phyloP scores from a whole-genome alignment of 2,888 invertebrate genomes.

The Eulithis prunata region DNA sequence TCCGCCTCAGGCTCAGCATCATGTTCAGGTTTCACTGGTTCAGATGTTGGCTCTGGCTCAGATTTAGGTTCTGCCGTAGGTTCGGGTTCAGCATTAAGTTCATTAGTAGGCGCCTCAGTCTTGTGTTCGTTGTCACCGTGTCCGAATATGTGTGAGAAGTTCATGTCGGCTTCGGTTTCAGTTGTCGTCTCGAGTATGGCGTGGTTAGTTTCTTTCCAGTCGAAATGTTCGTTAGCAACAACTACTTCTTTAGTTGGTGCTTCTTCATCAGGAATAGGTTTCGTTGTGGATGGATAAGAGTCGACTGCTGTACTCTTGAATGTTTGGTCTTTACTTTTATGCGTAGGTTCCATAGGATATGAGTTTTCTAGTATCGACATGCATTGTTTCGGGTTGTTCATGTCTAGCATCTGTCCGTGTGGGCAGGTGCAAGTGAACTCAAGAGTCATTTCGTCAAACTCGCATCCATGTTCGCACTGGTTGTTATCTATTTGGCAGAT shows the following conservation, averaged over 20 bases:
- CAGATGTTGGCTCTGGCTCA: conserved; percentile 49
- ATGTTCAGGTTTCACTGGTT: conserved; percentile 48
- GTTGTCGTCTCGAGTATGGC: conserved; percentile 57
- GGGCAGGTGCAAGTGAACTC: conserved; percentile 88
- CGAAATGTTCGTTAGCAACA: conserved; percentile 52
- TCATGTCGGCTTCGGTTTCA: conserved; percentile 60
- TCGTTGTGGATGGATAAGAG: conserved; percentile 53
- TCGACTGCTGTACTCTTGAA: conserved; percentile 53
- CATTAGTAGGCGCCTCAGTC: conserved; percentile 40
- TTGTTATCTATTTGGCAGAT: conserved; percentile 87
- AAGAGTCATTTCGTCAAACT: conserved; percentile 85
- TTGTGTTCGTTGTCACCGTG: conserved; percentile 49
- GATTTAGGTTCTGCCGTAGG: conserved; percentile 44
- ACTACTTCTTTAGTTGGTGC: conserved; percentile 52
- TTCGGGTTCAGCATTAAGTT: conserved; percentile 36
- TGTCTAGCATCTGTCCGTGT: conserved; percentile 72
- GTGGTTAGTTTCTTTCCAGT: conserved; percentile 66
- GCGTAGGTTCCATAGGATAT: conserved; percentile 39
- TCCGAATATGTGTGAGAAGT: conserved; percentile 67
- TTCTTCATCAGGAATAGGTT: conserved; percentile 55
- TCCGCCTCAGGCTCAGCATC: conserved; percentile 29
- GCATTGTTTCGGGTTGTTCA: conserved; percentile 75
- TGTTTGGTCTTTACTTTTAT: conserved; percentile 41
- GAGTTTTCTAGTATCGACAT: conserved; percentile 58
- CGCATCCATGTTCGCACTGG: conserved; percentile 87